Base-by-base conservation (phyloP, 2,888 invertebrate species). In the Spialia ferax region DNA sequence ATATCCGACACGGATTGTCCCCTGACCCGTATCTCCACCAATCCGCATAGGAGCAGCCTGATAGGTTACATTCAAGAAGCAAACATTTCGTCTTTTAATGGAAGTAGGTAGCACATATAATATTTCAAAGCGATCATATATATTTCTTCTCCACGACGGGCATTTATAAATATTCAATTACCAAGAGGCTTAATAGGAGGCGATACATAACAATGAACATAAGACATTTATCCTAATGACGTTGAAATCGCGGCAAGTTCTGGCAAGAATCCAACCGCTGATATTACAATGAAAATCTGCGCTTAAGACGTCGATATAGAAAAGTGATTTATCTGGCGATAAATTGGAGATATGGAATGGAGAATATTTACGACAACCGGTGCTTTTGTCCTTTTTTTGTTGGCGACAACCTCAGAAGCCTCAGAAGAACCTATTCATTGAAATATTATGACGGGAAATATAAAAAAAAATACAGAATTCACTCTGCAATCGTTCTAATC, bases 271-370 rank as follows among this genome's bases (percentile, higher is more conserved):
- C 42, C 42, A 42, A 18, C 42, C 18, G 8, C 18, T 18, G 42
- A 18, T 42, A 42, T 42, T 18, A 15, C 15, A 42, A 42, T 45
- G 18, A 45, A 45, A 45, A n/a, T 45, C 45, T 18, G 8, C n/a
- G 8, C 35, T 15, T 7, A 45, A n/a, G 45, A 45, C 10, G 8
- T 45, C 18, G 45, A 45, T 45, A 45, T 45, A 0, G 7, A 2
- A n/a, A 13, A 18, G 15, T n/a, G 45, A 45, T 45, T 45, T 18
- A 45, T 15, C 8, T 45, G 18, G 8, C 45, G 45, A 18, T 45
- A 45, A 45, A 45, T 45, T 45, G 45, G 45, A 38, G 45, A 45
- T 45, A 18, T n/a, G 45, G 15, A 18, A 45, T 45, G 18, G 18
- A 10, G 18, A 45, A 18, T 45, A 45, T 45, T 42, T 18, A 42